phyloP scores from a whole-genome alignment of 2,797 vertebrate genomes.

The Lepus oiostolus region DNA sequence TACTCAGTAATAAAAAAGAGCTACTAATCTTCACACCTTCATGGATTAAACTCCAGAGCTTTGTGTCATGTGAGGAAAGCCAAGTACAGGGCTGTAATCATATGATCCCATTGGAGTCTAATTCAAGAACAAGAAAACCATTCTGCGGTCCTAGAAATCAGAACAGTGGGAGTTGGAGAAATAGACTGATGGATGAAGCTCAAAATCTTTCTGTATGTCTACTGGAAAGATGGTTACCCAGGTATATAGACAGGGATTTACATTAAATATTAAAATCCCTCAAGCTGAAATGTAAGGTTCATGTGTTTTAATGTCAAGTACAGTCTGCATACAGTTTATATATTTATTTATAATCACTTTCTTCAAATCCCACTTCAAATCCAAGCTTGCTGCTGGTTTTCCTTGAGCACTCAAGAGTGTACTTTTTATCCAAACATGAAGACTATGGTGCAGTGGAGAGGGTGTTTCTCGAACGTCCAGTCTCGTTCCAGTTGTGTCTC shows the following conservation, averaged over 20 bases:
- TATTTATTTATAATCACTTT: background rate
- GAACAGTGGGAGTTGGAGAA: background rate
- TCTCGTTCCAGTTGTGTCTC: background rate
- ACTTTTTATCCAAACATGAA: background rate
- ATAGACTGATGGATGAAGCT: background rate
- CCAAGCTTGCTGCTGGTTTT: background rate
- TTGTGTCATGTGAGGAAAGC: background rate
- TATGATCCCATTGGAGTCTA: no score
- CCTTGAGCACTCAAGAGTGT: background rate
- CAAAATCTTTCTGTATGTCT: background rate
- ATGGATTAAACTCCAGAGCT: background rate
- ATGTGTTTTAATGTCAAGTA: background rate
- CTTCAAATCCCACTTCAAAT: no score
- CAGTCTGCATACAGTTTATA: background rate
- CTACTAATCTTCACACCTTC: background rate
- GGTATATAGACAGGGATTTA: no score
- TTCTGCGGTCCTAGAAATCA: background rate
- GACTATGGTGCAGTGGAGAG: fast-evolving
- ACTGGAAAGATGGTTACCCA: background rate
- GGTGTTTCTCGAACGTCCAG: background rate
- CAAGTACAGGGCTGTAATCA: fast-evolving
- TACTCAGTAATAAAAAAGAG: background rate
- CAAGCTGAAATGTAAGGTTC: background rate
- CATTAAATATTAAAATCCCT: background rate
- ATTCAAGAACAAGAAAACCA: background rate